Evolutionary conservation across 2,113 vertebrate genomes (phyloP).

Genomic region (Aegithalos caudatus): DNA sequence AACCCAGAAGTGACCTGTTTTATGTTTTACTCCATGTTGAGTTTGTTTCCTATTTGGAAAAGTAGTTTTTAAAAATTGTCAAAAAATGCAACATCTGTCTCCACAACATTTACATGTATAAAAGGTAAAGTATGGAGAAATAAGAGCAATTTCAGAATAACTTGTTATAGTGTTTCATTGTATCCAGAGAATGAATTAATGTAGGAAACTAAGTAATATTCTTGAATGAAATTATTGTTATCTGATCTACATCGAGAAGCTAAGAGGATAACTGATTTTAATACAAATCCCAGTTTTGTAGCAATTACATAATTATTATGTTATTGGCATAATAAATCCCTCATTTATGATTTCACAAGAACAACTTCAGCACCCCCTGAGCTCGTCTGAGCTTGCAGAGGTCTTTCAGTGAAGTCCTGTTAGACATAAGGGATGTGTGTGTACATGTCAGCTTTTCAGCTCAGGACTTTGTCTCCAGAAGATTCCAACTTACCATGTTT

Average conservation of each 20-base stretch:
- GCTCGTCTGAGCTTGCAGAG: background rate
- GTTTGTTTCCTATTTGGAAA: background rate
- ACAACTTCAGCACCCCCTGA: background rate
- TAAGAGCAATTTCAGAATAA: background rate
- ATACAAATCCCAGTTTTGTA: background rate
- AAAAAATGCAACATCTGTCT: background rate
- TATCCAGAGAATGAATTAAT: background rate
- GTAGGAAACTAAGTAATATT: background rate
- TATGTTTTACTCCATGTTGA: background rate
- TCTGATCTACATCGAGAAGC: background rate
- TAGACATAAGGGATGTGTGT: background rate
- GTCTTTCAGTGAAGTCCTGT: background rate
- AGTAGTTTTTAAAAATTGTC: background rate
- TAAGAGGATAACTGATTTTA: conserved; percentile 22
- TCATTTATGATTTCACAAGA: background rate
- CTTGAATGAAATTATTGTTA: background rate
- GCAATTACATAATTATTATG: conserved; percentile 1
- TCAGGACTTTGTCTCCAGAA: rapidly evolving
- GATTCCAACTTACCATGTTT: background rate
- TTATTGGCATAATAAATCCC: background rate
- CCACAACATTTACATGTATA: background rate
- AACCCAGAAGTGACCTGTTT: background rate
- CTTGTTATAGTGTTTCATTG: background rate
- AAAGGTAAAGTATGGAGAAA: background rate
- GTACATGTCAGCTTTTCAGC: background rate